Conservation (phyloP, 2,888 invertebrate genomes). For the Microctonus brassicae region DNA sequence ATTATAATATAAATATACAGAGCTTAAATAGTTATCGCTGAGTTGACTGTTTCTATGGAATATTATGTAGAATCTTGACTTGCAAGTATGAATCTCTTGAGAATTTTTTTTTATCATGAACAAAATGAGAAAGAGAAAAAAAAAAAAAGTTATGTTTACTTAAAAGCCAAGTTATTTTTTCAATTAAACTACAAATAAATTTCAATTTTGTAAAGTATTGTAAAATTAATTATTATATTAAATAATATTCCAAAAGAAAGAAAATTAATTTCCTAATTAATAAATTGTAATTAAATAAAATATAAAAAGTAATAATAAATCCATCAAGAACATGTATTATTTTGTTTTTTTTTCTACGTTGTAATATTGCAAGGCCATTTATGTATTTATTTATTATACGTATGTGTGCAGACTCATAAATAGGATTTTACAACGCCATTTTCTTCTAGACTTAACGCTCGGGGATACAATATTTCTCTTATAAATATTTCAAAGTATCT, state of each 20-base stretch:
- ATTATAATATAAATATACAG: constrained; percentile 6
- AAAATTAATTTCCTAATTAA: no score
- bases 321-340: no score
- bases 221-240: no score
- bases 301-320: no score
- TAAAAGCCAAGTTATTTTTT: background rate
- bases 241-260: no score
- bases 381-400: no score
- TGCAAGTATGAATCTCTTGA: no score
- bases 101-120: background rate
- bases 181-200: background rate
- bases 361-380: no score
- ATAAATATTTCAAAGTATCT: background rate
- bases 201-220: background rate
- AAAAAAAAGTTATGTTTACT: background rate
- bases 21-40: background rate
- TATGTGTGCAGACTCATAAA: background rate
- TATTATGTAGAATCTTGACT: background rate
- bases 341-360: no score
- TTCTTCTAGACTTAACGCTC: background rate
- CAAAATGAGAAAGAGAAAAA: background rate
- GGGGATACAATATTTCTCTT: background rate
- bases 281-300: no score
- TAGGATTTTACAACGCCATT: background rate
- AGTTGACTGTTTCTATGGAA: constrained; percentile 2